Evolutionary conservation across 2,888 invertebrate species (phyloP).

Genomic region (Thymelicus acteon): DNA sequence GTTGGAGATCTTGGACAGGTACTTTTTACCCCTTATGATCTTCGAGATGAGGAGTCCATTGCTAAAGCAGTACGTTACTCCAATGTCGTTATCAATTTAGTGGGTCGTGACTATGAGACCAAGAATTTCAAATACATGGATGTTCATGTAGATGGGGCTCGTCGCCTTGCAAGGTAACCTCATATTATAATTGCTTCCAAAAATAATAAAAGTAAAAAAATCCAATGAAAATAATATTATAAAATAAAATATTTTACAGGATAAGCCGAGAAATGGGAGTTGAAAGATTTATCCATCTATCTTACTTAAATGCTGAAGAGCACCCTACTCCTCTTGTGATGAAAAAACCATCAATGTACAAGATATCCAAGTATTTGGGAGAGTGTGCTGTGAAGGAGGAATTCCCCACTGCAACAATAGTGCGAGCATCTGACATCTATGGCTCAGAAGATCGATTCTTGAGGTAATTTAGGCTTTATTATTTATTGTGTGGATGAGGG

Average conservation of each 20-base stretch:
- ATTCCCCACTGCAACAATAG: slow-evolving; percentile 97
- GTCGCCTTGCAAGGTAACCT: slow-evolving; percentile 90
- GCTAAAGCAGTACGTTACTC: slow-evolving; percentile 95
- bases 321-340: slow-evolving; percentile 88
- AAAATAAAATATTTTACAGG: slow-evolving; percentile 59
- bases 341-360: slow-evolving; percentile 90
- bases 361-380: slow-evolving; percentile 92
- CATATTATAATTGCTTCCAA: not conserved
- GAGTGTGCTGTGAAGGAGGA: slow-evolving; percentile 96
- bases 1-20: slow-evolving; percentile 98
- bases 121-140: slow-evolving; percentile 94
- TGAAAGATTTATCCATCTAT: slow-evolving; percentile 95
- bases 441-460: slow-evolving; percentile 96
- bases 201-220: not conserved
- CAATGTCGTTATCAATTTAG: slow-evolving; percentile 97
- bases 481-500: not conserved
- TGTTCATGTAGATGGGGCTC: slow-evolving; percentile 94
- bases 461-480: slow-evolving; percentile 65
- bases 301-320: slow-evolving; percentile 91
- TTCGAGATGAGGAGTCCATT: slow-evolving; percentile 94
- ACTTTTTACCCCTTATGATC: slow-evolving; percentile 92
- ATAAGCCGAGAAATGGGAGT: slow-evolving; percentile 91
- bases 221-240: not conserved
- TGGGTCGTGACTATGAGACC: slow-evolving; percentile 97
- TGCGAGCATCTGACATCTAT: slow-evolving; percentile 96